A percentile compares a stretch with the other conserved stretches of the same genome.
Evolutionary conservation across 2,888 invertebrate species (phyloP).

Genomic region (Capitulum mitella): DNA sequence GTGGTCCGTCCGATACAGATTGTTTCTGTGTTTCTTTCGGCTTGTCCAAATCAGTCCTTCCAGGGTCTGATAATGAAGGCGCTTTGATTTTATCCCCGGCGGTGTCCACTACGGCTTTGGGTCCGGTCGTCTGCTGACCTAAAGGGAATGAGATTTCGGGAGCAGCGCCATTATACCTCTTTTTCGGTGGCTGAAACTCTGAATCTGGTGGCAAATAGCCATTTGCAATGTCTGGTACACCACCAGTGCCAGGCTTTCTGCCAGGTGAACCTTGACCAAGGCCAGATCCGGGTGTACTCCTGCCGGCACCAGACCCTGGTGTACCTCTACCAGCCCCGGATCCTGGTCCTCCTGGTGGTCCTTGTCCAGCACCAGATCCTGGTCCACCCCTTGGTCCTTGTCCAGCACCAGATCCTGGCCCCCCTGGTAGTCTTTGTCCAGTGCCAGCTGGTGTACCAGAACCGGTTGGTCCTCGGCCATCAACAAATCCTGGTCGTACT

Average conservation of each 20-base stretch:
- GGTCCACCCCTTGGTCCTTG: not conserved
- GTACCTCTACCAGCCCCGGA: not conserved
- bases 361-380: not conserved
- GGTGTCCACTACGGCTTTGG: not conserved
- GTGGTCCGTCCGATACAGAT: not conserved
- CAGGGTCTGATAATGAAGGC: not conserved
- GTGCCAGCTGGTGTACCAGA: not conserved
- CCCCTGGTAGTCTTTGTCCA: not conserved
- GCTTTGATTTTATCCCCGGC: not conserved
- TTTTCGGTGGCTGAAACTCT: not conserved
- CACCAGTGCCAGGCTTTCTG: no score
- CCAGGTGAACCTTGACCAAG: no score
- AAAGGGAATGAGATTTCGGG: not conserved
- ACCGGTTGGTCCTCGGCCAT: no score
- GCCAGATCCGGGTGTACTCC: no score
- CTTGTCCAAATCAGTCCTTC: not conserved
- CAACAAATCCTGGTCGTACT: no score
- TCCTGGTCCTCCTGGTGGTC: not conserved
- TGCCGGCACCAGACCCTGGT: not conserved
- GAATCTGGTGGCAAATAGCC: not conserved
- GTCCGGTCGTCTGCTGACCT: not conserved
- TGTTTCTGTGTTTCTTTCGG: no score
- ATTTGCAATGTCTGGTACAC: not conserved
- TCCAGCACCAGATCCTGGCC: not conserved
- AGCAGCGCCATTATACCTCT: not conserved